Conservation (phyloP, 2,113 vertebrate genomes). For the Barnardius zonarius region DNA sequence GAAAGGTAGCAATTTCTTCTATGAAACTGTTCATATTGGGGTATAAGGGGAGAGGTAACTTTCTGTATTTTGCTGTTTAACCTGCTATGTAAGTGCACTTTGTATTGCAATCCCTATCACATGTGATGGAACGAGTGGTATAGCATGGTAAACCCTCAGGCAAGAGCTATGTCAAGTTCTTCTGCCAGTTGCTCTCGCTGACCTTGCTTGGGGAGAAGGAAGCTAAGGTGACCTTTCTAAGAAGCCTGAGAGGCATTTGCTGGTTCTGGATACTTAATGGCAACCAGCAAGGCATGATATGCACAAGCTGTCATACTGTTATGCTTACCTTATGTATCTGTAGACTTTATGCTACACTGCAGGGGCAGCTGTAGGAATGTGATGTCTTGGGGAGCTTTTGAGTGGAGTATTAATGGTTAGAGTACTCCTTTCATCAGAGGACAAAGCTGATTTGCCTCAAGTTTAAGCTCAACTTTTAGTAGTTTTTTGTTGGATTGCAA, state of each 20-base stretch:
- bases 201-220: rapidly evolving
- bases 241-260: background rate
- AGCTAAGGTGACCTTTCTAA: background rate
- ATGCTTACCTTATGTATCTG: background rate
- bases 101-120: background rate
- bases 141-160: background rate
- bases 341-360: background rate
- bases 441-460: background rate
- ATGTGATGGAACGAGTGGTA: background rate
- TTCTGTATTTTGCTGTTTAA: background rate
- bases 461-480: background rate
- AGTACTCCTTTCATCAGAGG: background rate
- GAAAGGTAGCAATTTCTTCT: background rate
- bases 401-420: background rate
- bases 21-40: background rate
- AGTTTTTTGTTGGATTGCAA: background rate
- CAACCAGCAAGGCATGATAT: background rate
- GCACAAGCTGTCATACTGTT: background rate
- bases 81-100: background rate
- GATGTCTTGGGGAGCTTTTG: background rate
- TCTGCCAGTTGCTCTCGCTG: background rate
- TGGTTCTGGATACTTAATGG: background rate
- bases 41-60: background rate
- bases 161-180: background rate
- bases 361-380: background rate